phyloP scores from a whole-genome alignment of 1,140 invertebrate species.

The Eubasilissa regina region DNA sequence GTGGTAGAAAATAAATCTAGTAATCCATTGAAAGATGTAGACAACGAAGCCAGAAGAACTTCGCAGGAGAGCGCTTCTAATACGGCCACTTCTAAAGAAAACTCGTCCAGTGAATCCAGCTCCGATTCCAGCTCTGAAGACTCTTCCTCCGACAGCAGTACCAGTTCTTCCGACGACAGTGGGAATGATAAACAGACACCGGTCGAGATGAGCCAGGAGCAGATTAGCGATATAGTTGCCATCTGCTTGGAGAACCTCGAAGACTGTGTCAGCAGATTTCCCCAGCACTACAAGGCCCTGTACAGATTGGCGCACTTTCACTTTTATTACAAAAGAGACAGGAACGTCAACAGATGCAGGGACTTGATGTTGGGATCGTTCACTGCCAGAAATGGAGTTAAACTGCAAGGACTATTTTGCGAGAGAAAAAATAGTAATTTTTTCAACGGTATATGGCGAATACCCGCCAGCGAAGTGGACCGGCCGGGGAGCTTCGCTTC shows the following conservation, averaged over 20 bases:
- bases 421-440: constrained; percentile 90
- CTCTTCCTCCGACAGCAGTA: constrained; percentile 67
- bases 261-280: constrained; percentile 87
- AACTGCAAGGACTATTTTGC: constrained; percentile 86
- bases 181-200: constrained; percentile 58
- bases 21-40: constrained; percentile 9
- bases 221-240: constrained; percentile 69
- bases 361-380: constrained; percentile 82
- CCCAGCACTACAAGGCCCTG: constrained; percentile 93
- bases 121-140: constrained; percentile 69
- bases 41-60: constrained; percentile 47
- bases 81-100: constrained; percentile 49
- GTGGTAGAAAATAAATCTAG: constrained; percentile 8
- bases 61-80: constrained; percentile 53
- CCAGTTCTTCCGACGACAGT: constrained; percentile 65
- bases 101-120: constrained; percentile 58
- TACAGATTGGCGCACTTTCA: constrained; percentile 91
- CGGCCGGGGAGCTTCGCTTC: constrained; percentile 91
- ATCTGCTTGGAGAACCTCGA: constrained; percentile 85
- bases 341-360: constrained; percentile 79
- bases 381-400: constrained; percentile 73
- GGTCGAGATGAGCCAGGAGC: constrained; percentile 63
- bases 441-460: constrained; percentile 95
- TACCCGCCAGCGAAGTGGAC: constrained; percentile 91
- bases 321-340: constrained; percentile 80